Conservation (phyloP, 1,140 invertebrate genomes). For the Drosophila mauritiana region DNA sequence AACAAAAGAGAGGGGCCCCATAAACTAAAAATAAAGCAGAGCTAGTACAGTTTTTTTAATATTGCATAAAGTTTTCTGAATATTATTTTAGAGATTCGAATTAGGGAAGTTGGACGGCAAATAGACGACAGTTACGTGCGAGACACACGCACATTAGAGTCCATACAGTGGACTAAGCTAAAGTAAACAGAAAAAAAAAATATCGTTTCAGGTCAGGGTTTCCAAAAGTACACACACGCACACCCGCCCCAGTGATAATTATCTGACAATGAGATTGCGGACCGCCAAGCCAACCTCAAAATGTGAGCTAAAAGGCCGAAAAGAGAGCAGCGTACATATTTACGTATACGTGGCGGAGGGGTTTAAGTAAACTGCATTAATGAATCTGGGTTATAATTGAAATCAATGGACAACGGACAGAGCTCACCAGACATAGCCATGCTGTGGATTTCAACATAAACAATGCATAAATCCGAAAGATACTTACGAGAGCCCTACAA, state of each 20-base stretch:
- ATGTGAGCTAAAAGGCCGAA: conserved; percentile 23
- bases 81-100: conserved; percentile 1
- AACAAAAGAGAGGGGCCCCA: too few relatives aligned
- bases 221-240: conserved; percentile 60
- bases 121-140: conserved; percentile 5
- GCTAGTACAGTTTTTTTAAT: not conserved
- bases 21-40: too few relatives aligned
- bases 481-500: conserved; percentile 54
- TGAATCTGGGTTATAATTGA: conserved; percentile 80
- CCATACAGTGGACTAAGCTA: conserved; percentile 32
- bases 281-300: conserved; percentile 39
- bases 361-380: conserved; percentile 55
- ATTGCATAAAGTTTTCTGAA: not conserved
- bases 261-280: conserved; percentile 72
- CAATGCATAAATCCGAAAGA: conserved; percentile 60
- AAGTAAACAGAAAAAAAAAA: conserved; percentile 58
- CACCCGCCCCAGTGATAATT: conserved; percentile 59
- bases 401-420: conserved; percentile 55
- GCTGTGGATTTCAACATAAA: conserved; percentile 69
- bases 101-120: conserved; percentile 24
- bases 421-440: conserved; percentile 19
- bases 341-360: conserved; percentile 1
- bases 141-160: conserved; percentile 12
- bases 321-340: conserved; percentile 18
- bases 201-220: conserved; percentile 77